A percentile compares a stretch with the other conserved stretches of the same genome.
Evolutionary conservation across 1,140 invertebrate genomes (phyloP).

Genomic region (Drosophila parvula): DNA sequence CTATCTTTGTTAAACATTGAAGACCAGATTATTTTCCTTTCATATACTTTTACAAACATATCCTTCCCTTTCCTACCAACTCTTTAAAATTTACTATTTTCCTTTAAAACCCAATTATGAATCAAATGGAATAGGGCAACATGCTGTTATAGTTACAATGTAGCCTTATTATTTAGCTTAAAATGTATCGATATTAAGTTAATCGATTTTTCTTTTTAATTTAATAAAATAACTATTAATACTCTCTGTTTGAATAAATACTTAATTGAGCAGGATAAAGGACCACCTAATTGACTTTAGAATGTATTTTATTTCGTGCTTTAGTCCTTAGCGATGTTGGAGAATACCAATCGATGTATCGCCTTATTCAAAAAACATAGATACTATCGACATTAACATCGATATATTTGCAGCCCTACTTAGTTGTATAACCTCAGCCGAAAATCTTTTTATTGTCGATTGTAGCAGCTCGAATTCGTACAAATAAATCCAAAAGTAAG

Average conservation of each 20-base stretch:
- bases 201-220: background rate
- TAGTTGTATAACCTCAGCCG: constrained; percentile 75
- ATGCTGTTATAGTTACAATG: too few relatives aligned
- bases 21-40: background rate
- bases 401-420: background rate
- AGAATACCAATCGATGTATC: background rate
- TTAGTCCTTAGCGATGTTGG: too few relatives aligned
- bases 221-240: background rate
- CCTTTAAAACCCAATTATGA: too few relatives aligned
- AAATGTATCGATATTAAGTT: background rate
- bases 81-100: too few relatives aligned
- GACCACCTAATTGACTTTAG: background rate
- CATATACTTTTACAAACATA: background rate
- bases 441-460: constrained; percentile 46
- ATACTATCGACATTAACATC: background rate
- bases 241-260: background rate
- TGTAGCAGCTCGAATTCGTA: constrained; percentile 30
- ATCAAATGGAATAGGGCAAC: too few relatives aligned
- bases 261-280: background rate
- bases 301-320: background rate
- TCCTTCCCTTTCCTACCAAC: too few relatives aligned
- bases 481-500: constrained; percentile 51
- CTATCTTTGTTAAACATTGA: background rate
- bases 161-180: too few relatives aligned
- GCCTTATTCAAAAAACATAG: background rate